Evolutionary conservation across 2,797 vertebrate genomes (phyloP).

Genomic region (Moxostoma hubbsi): DNA sequence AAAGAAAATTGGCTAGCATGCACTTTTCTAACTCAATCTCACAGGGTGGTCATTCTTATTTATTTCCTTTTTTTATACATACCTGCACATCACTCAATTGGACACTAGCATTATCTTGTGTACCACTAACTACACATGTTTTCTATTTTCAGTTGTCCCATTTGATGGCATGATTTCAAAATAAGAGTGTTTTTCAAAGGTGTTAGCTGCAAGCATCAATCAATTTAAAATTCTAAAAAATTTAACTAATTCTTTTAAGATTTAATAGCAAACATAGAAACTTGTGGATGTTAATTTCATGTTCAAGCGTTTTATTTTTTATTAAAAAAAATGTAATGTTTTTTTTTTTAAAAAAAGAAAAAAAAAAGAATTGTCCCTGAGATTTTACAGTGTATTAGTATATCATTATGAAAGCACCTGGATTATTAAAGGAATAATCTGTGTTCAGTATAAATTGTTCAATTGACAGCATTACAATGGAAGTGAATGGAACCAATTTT

Average conservation of each 20-base stretch:
- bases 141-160: constrained; percentile 66
- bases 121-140: neutral
- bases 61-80: constrained; percentile 48
- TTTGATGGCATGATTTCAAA: constrained; percentile 51
- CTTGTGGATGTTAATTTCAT: neutral
- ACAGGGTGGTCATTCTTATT: constrained; percentile 63
- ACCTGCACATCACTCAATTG: neutral
- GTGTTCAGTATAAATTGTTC: no score
- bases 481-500: no score
- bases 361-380: no score
- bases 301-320: neutral
- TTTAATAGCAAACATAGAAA: neutral
- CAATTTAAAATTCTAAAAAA: neutral
- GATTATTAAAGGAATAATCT: neutral
- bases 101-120: neutral
- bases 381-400: neutral
- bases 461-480: no score
- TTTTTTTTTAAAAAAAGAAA: no score
- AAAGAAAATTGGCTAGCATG: constrained; percentile 80
- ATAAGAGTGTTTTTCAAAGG: constrained; percentile 17
- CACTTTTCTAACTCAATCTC: constrained; percentile 71
- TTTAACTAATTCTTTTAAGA: neutral
- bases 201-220: no score
- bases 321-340: no score
- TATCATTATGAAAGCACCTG: neutral